Evolutionary conservation across 2,797 vertebrate genomes (phyloP), one percentile per base, ranked within the genome.

Genomic region (Rhabdophis nuchalis): DNA sequence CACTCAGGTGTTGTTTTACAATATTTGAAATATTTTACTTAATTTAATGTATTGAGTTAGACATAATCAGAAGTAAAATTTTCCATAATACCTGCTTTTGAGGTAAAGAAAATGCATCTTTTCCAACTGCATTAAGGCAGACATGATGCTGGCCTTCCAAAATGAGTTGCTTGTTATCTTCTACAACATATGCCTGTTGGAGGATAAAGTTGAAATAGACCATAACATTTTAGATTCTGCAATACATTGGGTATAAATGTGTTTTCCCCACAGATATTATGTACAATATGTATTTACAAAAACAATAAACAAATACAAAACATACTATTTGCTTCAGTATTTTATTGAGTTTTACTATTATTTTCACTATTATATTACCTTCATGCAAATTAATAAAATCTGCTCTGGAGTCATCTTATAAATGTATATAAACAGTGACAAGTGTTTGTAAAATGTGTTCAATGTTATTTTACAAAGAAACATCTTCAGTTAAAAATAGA

Each of bases 61-160:
- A 86, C 36, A 82, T 61, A 50, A 41, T 6, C n/a, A 85, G 25
- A 18, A 58, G 53, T 50, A 2, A 88, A 91, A 6, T 86, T 23
- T 90, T 92, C 57, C 5, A 54, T 9, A 68, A 93, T 98, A 99
- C 99, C 99, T 99, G 98, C 96, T 98, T 99, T 93, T 98, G 98
- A 93, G 98, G 97, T 93, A 98, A 97, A 0, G 99, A 99, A 96
- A 97, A 98, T 91, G 98, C 98, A 94, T 99, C 99, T 96, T 98
- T 98, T 90, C 98, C 99, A 18, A 99, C 92, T 56, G 98, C 98
- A 95, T 97, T 98, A 94, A 99, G 98, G 10, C 98, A 96, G 96
- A 99, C 98, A 36, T 99, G 99, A 95, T 99, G 98, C 95, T 99
- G 99, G 41, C 99, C 99, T 96, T 99, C 99, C 93, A 99, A 97